A percentile compares a stretch with the other conserved stretches of the same genome.
These are phyloP conservation scores for Axis porcinus DNA, from an alignment of 2,113 vertebrate species.

Conservation along the genomic window DNA sequence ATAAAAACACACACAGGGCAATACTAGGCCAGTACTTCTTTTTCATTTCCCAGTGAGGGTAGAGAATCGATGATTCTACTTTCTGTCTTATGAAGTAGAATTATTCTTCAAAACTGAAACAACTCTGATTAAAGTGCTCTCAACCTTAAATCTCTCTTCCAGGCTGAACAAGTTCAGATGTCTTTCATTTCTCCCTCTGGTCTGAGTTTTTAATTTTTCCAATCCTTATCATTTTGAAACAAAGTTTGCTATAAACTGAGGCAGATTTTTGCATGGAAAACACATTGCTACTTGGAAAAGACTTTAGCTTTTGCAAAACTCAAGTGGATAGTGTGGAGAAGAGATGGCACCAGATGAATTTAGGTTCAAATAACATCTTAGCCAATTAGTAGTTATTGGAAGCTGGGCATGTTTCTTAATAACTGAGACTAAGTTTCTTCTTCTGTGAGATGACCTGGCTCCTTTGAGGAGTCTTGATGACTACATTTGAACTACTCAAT, in stretches of 20 bases:
- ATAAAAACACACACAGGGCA: not conserved
- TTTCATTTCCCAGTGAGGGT: not conserved
- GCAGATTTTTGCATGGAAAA: slow-evolving; percentile 19
- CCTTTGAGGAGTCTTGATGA: not conserved
- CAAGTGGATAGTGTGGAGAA: not conserved
- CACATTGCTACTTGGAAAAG: slow-evolving; percentile 4
- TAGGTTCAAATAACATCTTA: not conserved
- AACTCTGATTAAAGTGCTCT: slow-evolving; percentile 25
- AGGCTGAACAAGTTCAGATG: not conserved
- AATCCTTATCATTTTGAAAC: slow-evolving; percentile 8
- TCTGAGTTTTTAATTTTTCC: slow-evolving; percentile 33
- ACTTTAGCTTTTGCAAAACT: not conserved
- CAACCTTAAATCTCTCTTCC: slow-evolving; percentile 22
- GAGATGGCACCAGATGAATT: not conserved
- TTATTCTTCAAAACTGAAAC: slow-evolving; percentile 19
- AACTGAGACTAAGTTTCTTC: not conserved
- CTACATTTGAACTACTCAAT: not conserved
- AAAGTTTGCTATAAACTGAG: not conserved
- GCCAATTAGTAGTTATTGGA: slow-evolving; percentile 3
- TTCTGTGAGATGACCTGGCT: not conserved
- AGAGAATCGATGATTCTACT: not conserved
- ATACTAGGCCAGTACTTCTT: not conserved
- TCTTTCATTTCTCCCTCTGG: not conserved
- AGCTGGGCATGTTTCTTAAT: not conserved
- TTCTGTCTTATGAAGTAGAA: slow-evolving; percentile 14